Percentiles rank a stretch among this genome's conserved stretches.
Conservation (phyloP, 2,797 vertebrate genomes). For the Pseudochirops corinnae region DNA sequence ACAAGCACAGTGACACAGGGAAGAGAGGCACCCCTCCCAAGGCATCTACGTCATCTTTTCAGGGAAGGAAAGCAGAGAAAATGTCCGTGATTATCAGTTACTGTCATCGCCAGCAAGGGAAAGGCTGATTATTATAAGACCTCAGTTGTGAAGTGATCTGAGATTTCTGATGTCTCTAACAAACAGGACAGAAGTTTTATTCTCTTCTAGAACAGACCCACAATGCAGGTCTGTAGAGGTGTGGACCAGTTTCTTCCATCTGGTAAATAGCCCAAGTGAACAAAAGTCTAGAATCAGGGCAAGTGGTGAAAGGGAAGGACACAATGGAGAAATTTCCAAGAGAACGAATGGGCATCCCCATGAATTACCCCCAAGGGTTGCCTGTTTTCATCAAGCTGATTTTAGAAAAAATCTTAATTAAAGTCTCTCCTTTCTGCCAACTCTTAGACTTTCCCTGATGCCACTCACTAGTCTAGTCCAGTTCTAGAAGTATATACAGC, state of each 20-base stretch:
- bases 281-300: not conserved
- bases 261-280: not conserved
- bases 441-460: constrained; percentile 22
- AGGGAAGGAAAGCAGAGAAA: constrained; percentile 22
- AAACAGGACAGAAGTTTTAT: constrained; percentile 70
- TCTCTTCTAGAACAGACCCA: not conserved
- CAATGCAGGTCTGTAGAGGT: constrained; percentile 25
- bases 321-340: constrained; percentile 40
- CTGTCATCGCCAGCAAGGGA: constrained; percentile 18
- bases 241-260: not conserved
- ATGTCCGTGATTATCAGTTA: constrained; percentile 30
- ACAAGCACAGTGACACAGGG: not conserved
- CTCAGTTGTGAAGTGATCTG: constrained; percentile 38
- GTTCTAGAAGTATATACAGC: not conserved
- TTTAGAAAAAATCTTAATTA: constrained; percentile 44
- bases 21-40: not conserved
- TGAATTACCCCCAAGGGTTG: not conserved
- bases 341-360: constrained; percentile 15
- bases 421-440: constrained; percentile 14
- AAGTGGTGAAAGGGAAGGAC: constrained; percentile 17
- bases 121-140: constrained; percentile 3
- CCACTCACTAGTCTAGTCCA: constrained; percentile 52
- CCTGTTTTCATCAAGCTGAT: constrained; percentile 10
- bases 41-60: not conserved
- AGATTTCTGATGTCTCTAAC: constrained; percentile 68